A percentile compares a stretch with the other conserved stretches of the same genome.
Conservation (phyloP, 2,113 vertebrate genomes). For the cat (Felis catus) region F.catus_Fca126_mat1.0 CM031414.1:111615501-111616000, state of each 20-base stretch:
- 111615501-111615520: neutral
- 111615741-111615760: neutral
- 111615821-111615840: neutral
- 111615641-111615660: neutral
- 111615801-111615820: neutral
- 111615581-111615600: neutral
- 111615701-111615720: neutral
- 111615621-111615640: neutral
- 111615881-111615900: neutral
- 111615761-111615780: neutral
- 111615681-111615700: neutral
- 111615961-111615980: neutral
- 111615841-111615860: neutral
- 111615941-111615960: neutral
- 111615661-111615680: neutral
- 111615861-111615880: neutral
- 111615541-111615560: neutral
- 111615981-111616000: neutral
- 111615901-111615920: neutral
- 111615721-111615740: neutral
- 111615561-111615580: neutral
- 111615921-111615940: neutral
- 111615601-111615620: neutral
- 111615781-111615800: neutral
- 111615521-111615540: neutral